Evolutionary conservation across 2,888 invertebrate species (phyloP), one percentile per base, ranked within the genome.

Genomic region (Thyatira batis): DNA sequence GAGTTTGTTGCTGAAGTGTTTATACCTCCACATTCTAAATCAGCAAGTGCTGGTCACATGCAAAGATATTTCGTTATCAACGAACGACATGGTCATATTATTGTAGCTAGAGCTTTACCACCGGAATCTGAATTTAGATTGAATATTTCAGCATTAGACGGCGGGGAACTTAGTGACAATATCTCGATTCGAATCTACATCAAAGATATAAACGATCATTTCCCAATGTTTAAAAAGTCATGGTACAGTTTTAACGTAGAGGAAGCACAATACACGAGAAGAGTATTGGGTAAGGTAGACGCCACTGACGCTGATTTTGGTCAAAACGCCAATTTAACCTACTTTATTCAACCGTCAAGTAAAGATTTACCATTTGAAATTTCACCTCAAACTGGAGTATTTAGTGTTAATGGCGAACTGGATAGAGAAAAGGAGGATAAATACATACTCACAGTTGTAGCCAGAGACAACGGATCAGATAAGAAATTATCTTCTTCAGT

Each of bases 281-380:
- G 93, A 60, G 93, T 95, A 3, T 85, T 98, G 43, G 97, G 97
- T 0, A 94, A 93, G 73, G 94, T 97, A 8, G 93, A 95, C 61
- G 97, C 97, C 0, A 93, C 93, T 1, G 97, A 98, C 79, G 93
- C 94, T 45, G 97, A 98, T 82, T 95, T 94, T 71, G 97, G 96
- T 0, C 93, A 93, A 63, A 97, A 98, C 78, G 95, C 96, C 0
- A 95, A 96, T 66, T 87, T 98, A 1, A 94, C 94, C 0, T 98
- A 97, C 76, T 92, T 89, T 6, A 90, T 95, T n/a, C 92, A 93
- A 63, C 86, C 87, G 0, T 71, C 84, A 23, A 84, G 84, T 33
- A 90, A 90, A 53, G 88, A 91, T 20, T 76, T 91, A 46, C 96
- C 96, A 0, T 97, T 97, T 78, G 93, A 93, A 56, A 94, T 97